Base-by-base conservation (phyloP, 2,797 vertebrate genomes). In the Sebastes hubbsi region DNA sequence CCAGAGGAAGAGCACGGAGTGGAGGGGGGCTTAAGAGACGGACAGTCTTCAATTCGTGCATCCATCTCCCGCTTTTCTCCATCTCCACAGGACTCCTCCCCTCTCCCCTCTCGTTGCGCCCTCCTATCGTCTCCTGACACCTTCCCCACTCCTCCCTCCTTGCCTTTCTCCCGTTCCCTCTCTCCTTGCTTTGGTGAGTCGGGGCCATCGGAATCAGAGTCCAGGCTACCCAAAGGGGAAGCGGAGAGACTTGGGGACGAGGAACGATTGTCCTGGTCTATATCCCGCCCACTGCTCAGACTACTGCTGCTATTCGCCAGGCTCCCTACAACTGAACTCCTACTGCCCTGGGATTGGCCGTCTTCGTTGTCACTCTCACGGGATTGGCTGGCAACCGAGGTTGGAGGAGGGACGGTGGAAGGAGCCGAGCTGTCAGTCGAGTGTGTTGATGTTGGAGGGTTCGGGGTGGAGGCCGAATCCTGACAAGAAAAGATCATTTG, bases 191-290 rank as follows among this genome's bases (percentile, higher is more conserved):
- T 96, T 89, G 96, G 95, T 77, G 96, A 96, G 75, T 96, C 95
- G 0, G 95, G 95, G 58, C 94, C 98, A 82, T 99, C 98, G 0
- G 98, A 99, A 86, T 99, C 99, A 66, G 98, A 99, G 92, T 99
- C 99, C 87, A 98, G 94, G 2, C 98, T 99, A 59, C 97, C 98
- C 2, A 98, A 94, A 72, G 98, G 99, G 86, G 99, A 98, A 85
- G 98, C 97, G 38, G 99, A 98, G 90, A 99, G 96, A 42, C 99
- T 99, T 32, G 98, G 99, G 0, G 98, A 99, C 7, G 98, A 99
- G 94, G 98, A 99, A 72, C 98, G 97, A 95, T 99, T 99, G 91
- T 99, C 99, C 95, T 99, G 99, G 95, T 99, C 99, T 78, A 99
- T 99, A 80, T 99, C 99, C 78, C 97, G 94, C 38, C 98, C 98